phyloP scores from a whole-genome alignment of 1,140 invertebrate genomes.

The Bombus confusus region DNA sequence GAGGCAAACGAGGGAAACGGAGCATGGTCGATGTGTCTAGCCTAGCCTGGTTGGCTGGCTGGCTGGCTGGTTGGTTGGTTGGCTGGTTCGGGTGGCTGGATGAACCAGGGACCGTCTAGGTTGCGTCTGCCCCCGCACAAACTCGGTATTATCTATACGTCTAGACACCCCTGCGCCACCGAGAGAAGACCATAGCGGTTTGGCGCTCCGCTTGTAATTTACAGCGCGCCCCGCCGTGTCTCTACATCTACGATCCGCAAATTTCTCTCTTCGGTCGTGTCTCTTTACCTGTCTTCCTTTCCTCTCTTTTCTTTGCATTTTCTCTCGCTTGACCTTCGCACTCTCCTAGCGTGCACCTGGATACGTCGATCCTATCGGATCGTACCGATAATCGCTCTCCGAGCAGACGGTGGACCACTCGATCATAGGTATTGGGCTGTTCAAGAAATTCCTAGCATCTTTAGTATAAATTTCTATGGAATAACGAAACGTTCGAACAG shows the following conservation, averaged over 20 bases:
- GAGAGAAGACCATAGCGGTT: slow-evolving; percentile 71
- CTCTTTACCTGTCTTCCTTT: background rate
- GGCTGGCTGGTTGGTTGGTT: slow-evolving; percentile 64
- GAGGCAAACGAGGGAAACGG: slow-evolving; percentile 59
- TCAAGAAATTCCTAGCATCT: too few species aligned
- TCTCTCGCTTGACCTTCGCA: slow-evolving; percentile 31
- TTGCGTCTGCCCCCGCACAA: slow-evolving; percentile 70
- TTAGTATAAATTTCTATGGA: too few species aligned
- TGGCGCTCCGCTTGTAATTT: slow-evolving; percentile 73
- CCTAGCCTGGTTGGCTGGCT: slow-evolving; percentile 69
- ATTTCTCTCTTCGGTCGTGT: slow-evolving; percentile 42
- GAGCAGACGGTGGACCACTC: too few species aligned
- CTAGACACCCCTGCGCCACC: slow-evolving; percentile 71
- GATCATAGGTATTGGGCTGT: too few species aligned
- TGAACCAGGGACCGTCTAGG: slow-evolving; percentile 71
- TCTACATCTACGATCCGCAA: slow-evolving; percentile 62
- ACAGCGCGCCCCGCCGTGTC: slow-evolving; percentile 68
- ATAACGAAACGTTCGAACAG: too few species aligned
- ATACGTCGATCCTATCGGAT: background rate
- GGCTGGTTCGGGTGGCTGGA: slow-evolving; percentile 68
- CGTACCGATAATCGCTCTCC: too few species aligned
- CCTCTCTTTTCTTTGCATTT: slow-evolving; percentile 11
- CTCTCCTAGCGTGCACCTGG: background rate
- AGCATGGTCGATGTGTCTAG: slow-evolving; percentile 74
- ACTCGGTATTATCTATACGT: slow-evolving; percentile 73